Base-by-base conservation (phyloP, 2,888 invertebrate genomes). In the Selenia dentaria region DNA sequence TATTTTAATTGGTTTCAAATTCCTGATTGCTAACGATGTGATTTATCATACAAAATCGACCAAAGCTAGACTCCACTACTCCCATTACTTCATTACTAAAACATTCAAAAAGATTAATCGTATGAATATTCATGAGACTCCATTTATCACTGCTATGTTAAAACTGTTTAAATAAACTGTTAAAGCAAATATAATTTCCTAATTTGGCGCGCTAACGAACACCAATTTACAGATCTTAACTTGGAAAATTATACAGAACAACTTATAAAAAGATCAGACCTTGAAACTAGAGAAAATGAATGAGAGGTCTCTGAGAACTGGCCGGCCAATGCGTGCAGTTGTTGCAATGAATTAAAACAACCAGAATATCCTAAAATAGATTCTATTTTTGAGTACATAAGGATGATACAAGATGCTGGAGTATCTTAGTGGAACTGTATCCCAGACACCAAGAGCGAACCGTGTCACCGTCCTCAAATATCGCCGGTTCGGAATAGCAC, bases 401-500 rank as follows among this genome's bases (percentile, higher is more conserved):
- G 32, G 32, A 20, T 25, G 24, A 43, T 32, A 28, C 1, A 2
- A 48, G 26, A 20, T 24, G 66, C 35, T 64, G 12, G 24, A 37
- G 31, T 39, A 57, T 40, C 12, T 59, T 62, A 38, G 68, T 53
- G 41, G 24, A 59, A 59, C 47, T 48, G 55, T 67, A 67, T 74
- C 63, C n/a, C 73, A 75, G 75, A 76, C 70, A 67, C 64, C 57
- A 61, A 70, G 70, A 67, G 63, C 69, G 63, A 70, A 70, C 67
- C 68, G 71, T 73, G 78, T 76, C 76, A 75, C 75, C 74, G 79
- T 74, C 76, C 79, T 73, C 75, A 69, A 67, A 64, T 62, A 71
- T 74, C 64, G 72, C 72, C 71, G 36, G 70, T 60, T 63, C 60
- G 52, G 67, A 58, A 49, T 51, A 33, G 64, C 74, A 51, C 28